phyloP scores from a whole-genome alignment of 2,797 vertebrate species.

The Avahi laniger region DNA sequence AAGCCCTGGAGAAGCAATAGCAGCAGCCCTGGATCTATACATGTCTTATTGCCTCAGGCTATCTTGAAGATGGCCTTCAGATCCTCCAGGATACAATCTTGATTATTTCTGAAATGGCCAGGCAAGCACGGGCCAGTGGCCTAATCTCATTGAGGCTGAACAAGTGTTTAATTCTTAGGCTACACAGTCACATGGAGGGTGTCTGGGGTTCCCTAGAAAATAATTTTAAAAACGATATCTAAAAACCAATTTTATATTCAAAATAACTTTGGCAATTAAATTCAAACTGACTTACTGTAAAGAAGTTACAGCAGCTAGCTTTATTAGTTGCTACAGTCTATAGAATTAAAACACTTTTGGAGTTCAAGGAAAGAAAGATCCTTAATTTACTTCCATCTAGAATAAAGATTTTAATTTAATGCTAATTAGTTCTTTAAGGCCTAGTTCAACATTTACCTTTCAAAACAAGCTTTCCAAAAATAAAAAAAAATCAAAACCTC shows the following conservation, averaged over 20 bases:
- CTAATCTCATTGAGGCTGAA: neutral
- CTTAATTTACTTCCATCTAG: neutral
- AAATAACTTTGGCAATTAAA: neutral
- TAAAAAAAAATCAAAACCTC: neutral
- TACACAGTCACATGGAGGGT: neutral
- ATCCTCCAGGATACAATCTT: neutral
- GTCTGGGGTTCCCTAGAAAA: neutral
- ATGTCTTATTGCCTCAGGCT: neutral
- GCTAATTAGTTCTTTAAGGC: neutral
- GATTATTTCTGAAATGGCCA: neutral
- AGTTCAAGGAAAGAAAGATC: neutral
- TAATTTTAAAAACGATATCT: neutral
- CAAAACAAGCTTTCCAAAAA: slow-evolving; percentile 1
- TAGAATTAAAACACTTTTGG: neutral
- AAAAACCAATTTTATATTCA: neutral
- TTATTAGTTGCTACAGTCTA: neutral
- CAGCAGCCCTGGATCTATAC: neutral
- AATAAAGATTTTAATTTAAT: slow-evolving; percentile 13
- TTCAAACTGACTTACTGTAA: neutral
- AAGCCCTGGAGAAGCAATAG: neutral
- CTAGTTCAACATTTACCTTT: neutral
- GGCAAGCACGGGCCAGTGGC: neutral
- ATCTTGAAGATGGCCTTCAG: neutral
- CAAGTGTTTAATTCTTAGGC: neutral
- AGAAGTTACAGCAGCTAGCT: neutral